phyloP scores from a whole-genome alignment of 2,113 vertebrate genomes.

The Lepus timidus region DNA sequence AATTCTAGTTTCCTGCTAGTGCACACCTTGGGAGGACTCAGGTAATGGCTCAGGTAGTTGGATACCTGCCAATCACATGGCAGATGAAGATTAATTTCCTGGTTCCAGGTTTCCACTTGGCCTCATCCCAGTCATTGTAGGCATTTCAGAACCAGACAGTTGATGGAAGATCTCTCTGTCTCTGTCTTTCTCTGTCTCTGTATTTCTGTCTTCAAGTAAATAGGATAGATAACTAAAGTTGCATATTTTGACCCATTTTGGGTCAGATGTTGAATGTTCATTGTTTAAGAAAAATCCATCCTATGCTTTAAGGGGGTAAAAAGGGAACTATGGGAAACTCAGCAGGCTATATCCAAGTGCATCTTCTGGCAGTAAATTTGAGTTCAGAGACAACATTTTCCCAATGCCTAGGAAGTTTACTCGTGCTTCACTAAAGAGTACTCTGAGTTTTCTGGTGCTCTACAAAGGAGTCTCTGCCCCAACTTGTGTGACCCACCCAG shows the following conservation, averaged over 20 bases:
- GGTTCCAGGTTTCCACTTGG: too few relatives aligned
- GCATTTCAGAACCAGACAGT: too few relatives aligned
- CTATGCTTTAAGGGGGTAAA: not conserved
- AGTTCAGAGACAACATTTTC: not conserved
- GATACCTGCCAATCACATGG: too few relatives aligned
- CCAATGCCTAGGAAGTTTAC: not conserved
- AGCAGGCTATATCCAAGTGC: not conserved
- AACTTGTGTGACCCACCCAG: not conserved
- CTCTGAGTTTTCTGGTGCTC: not conserved
- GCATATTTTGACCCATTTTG: constrained; percentile 72
- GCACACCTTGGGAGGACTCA: too few relatives aligned
- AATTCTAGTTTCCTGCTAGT: too few relatives aligned
- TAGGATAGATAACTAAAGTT: constrained; percentile 6
- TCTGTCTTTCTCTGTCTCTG: too few relatives aligned
- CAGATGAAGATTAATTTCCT: too few relatives aligned
- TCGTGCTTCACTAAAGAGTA: not conserved
- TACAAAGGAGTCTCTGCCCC: not conserved
- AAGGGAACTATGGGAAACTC: not conserved
- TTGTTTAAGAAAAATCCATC: constrained; percentile 43
- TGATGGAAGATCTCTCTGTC: too few relatives aligned
- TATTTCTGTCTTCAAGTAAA: too few relatives aligned
- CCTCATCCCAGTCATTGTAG: too few relatives aligned
- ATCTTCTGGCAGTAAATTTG: not conserved
- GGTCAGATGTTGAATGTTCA: constrained; percentile 67
- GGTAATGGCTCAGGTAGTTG: too few relatives aligned